phyloP scores from a whole-genome alignment of 2,113 vertebrate genomes.

The Scortum barcoo region DNA sequence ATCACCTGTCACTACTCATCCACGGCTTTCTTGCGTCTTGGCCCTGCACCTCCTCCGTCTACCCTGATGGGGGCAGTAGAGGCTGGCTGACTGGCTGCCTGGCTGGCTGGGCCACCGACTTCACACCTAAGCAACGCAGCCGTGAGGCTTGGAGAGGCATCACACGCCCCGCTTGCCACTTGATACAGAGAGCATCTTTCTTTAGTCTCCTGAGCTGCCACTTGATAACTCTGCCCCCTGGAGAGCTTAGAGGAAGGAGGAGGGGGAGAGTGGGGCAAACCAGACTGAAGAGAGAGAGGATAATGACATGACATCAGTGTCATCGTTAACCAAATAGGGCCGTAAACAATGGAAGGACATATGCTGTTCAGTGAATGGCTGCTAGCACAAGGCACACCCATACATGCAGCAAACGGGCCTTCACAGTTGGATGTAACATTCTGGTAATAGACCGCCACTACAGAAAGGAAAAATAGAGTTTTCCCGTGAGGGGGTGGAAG shows the following conservation, averaged over 20 bases:
- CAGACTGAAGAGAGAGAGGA: slow-evolving; percentile 50
- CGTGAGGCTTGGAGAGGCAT: slow-evolving; percentile 35
- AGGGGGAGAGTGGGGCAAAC: slow-evolving; percentile 27
- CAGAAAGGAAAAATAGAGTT: slow-evolving; percentile 69
- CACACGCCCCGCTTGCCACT: slow-evolving; percentile 56
- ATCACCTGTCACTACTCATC: slow-evolving; percentile 73
- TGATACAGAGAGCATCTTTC: slow-evolving; percentile 72
- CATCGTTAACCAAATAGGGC: slow-evolving; percentile 79
- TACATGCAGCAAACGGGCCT: slow-evolving; percentile 47
- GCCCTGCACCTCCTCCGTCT: slow-evolving; percentile 53
- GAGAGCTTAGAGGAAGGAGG: slow-evolving; percentile 57
- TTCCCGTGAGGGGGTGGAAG: slow-evolving; percentile 32
- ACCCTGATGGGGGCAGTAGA: slow-evolving; percentile 80
- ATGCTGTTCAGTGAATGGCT: slow-evolving; percentile 76
- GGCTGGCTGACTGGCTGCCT: slow-evolving; percentile 70
- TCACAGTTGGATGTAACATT: slow-evolving; percentile 66
- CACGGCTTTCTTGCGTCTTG: neutral
- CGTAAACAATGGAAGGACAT: slow-evolving; percentile 77
- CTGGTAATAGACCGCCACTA: slow-evolving; percentile 65
- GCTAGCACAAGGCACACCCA: slow-evolving; percentile 74
- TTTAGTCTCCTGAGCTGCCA: slow-evolving; percentile 68
- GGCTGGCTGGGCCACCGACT: neutral
- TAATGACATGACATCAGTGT: slow-evolving; percentile 80
- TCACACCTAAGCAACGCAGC: slow-evolving; percentile 53
- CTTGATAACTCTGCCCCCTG: slow-evolving; percentile 68